Conservation (phyloP, 2,113 vertebrate species). For the Solea solea region DNA sequence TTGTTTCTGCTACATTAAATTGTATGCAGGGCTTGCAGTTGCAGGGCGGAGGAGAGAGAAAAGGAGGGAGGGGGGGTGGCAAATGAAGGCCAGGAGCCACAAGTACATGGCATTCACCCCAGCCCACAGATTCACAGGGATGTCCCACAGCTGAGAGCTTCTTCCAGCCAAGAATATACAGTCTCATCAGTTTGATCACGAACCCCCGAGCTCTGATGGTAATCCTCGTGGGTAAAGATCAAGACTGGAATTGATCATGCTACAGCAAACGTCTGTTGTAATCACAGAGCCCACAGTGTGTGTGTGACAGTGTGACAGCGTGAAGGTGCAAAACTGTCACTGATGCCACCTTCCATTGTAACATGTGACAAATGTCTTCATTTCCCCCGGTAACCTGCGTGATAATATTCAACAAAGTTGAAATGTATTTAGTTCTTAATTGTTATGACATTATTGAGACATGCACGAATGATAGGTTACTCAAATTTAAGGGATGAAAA, state of each 20-base stretch:
- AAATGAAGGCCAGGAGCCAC: constrained; percentile 21
- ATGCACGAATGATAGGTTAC: too few species aligned
- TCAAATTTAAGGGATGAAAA: too few species aligned
- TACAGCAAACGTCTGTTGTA: constrained; percentile 1
- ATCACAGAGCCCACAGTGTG: too few species aligned
- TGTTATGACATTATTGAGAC: too few species aligned
- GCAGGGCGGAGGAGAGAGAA: constrained; percentile 15
- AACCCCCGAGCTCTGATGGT: not conserved
- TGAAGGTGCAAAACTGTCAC: not conserved
- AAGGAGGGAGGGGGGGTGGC: not conserved
- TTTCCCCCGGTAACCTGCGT: too few species aligned
- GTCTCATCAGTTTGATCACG: constrained; percentile 23
- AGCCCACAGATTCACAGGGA: constrained; percentile 47
- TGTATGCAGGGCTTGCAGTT: constrained; percentile 33
- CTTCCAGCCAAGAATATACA: not conserved
- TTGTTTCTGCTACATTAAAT: constrained; percentile 48
- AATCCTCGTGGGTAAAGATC: not conserved
- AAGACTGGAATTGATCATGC: constrained; percentile 12
- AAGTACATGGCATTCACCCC: constrained; percentile 44
- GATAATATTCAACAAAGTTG: too few species aligned
- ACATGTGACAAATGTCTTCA: too few species aligned
- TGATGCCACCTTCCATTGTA: too few species aligned
- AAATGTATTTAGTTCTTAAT: too few species aligned
- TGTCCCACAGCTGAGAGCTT: constrained; percentile 35
- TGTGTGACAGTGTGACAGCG: too few species aligned